phyloP scores from a whole-genome alignment of 2,113 vertebrate species.

The Pycnonotus jocosus region DNA sequence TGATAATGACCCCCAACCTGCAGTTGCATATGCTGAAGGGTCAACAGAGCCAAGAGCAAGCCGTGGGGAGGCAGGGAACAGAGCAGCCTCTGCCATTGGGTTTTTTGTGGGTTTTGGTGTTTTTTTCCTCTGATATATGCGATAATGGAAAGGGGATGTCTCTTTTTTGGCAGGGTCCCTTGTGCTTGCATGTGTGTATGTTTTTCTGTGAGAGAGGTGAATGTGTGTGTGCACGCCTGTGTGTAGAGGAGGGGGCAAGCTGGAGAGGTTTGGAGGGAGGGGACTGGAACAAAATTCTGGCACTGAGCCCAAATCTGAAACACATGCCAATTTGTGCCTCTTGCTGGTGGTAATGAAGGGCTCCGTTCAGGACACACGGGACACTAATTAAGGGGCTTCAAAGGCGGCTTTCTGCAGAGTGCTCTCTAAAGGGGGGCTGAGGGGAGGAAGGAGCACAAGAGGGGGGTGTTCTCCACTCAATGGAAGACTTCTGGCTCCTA shows the following conservation, averaged over 20 bases:
- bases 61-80: background rate
- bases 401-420: conserved; percentile 52
- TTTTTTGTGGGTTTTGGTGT: too few relatives aligned
- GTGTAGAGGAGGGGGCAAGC: background rate
- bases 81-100: background rate
- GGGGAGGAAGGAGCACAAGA: conserved; percentile 53
- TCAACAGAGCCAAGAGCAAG: conserved; percentile 36
- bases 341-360: conserved; percentile 59
- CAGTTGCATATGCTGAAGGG: conserved; percentile 43
- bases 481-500: conserved; percentile 52
- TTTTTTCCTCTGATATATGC: background rate
- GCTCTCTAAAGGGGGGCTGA: conserved; percentile 49
- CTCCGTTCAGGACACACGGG: conserved; percentile 58
- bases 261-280: background rate
- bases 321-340: conserved; percentile 57
- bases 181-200: background rate
- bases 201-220: background rate
- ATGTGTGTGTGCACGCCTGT: background rate
- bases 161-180: background rate
- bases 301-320: conserved; percentile 7
- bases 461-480: conserved; percentile 51
- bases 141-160: background rate
- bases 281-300: conserved; percentile 39
- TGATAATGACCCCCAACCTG: conserved; percentile 63
- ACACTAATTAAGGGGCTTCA: conserved; percentile 68